phyloP scores from a whole-genome alignment of 2,888 invertebrate species.

The Kuschelorhynchus macadamiae region DNA sequence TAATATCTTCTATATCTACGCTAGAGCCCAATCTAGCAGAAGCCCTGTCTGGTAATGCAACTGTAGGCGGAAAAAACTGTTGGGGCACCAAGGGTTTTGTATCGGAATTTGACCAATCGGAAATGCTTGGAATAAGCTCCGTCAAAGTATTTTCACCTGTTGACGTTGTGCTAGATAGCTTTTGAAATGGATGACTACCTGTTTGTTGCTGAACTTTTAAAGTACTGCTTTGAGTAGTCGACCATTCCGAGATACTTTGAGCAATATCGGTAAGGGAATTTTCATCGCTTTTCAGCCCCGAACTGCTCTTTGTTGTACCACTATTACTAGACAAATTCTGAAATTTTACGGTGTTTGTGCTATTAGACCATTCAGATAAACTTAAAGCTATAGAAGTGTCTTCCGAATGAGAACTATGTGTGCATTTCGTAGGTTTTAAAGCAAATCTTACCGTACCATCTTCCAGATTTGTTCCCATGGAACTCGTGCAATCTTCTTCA shows the following conservation, averaged over 20 bases:
- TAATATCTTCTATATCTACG: constrained; percentile 63
- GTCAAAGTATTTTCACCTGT: constrained; percentile 70
- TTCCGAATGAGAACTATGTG: constrained; percentile 87
- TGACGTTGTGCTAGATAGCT: constrained; percentile 65
- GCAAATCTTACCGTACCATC: constrained; percentile 88
- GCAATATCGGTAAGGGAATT: constrained; percentile 81
- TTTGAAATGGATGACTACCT: constrained; percentile 65
- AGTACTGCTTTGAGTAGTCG: constrained; percentile 81
- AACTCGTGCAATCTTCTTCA: constrained; percentile 78
- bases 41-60: constrained; percentile 53
- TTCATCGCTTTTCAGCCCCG: constrained; percentile 83
- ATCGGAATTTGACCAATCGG: constrained; percentile 84
- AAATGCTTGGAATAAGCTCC: constrained; percentile 82
- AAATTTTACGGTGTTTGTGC: constrained; percentile 87
- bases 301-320: constrained; percentile 74
- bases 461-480: constrained; percentile 80
- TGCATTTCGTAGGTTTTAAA: constrained; percentile 84
- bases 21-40: constrained; percentile 64
- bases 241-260: constrained; percentile 88
- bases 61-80: constrained; percentile 57
- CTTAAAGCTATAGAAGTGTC: constrained; percentile 89
- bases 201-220: constrained; percentile 71
- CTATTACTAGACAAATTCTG: constrained; percentile 79
- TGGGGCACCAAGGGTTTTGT: constrained; percentile 81
- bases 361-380: constrained; percentile 90